Evolutionary conservation across 2,797 vertebrate species (phyloP), one percentile per base, ranked within the genome.

Genomic region (Malacoctenus gilli): DNA sequence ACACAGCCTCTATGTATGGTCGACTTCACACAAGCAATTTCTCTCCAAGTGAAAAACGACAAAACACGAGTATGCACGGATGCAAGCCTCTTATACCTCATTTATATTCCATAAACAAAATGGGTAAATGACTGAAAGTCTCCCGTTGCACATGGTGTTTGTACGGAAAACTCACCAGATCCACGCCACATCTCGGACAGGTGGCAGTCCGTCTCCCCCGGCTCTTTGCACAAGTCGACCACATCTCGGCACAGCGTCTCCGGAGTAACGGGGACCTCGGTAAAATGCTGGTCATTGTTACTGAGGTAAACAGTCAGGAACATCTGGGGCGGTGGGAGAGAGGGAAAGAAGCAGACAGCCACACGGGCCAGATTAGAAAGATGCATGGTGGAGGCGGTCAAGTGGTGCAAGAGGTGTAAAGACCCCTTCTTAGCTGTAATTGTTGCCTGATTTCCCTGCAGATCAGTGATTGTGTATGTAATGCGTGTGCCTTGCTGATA

Each of bases 231-330:
- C 69, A 98, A 88, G 50, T 98, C 96, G 85, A 99, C 91, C 75
- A 99, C 94, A 10, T 99, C 97, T 31, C 93, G 89, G 86, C 97
- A 97, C 18, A 94, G 80, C 0, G 97, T 99, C 58, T 99, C 97
- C 0, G 95, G 94, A 11, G 97, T 99, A 56, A 99, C 91, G 0
- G 97, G 97, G 36, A 99, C 97, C 91, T 99, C 97, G 0, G 95
- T 97, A 88, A 98, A 98, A 89, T 99, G 97, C 85, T 98, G 96
- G 85, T 99, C 97, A 4, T 94, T 96, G 89, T 98, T 98, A 87
- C 97, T 99, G 90, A 99, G 96, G 91, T 96, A 98, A 69, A 99
- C 96, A 0, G 97, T 99, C 72, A 99, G 92, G 87, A 98, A 97
- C 95, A 97, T 95, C 95, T 98, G 89, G 11, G 15, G 44, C 12